phyloP scores from a whole-genome alignment of 2,888 invertebrate genomes.

The Chymomyza amoena region DNA sequence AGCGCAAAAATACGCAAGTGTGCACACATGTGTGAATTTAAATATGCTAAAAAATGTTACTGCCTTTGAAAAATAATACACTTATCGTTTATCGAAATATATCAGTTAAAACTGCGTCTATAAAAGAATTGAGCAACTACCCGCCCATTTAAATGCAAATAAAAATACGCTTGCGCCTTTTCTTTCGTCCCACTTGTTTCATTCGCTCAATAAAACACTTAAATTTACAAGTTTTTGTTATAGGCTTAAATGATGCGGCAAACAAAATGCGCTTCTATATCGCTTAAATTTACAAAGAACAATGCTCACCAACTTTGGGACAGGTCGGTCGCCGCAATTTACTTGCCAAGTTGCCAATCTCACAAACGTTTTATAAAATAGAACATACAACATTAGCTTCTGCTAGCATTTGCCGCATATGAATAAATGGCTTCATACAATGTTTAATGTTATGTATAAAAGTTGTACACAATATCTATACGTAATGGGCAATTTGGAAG shows the following conservation, averaged over 20 bases:
- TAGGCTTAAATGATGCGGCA: slow-evolving; percentile 26
- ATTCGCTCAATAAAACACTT: slow-evolving; percentile 65
- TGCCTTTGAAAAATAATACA: too few relatives aligned
- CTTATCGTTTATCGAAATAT: not conserved
- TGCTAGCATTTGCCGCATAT: not conserved
- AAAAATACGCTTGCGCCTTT: not conserved
- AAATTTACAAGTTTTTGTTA: slow-evolving; percentile 53
- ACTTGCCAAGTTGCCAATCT: too few relatives aligned
- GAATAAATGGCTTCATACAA: not conserved
- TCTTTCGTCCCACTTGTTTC: slow-evolving; percentile 48
- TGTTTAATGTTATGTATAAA: not conserved
- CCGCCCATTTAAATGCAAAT: too few relatives aligned
- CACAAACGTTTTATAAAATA: not conserved
- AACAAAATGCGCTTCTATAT: not conserved
- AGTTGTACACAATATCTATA: not conserved
- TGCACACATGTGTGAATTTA: not conserved
- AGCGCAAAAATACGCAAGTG: not conserved
- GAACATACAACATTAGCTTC: not conserved
- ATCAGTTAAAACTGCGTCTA: not conserved
- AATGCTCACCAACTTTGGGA: not conserved
- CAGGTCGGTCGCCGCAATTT: not conserved
- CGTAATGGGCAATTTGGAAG: not conserved
- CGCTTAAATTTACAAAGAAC: not conserved
- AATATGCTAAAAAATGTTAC: too few relatives aligned
- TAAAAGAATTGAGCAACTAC: too few relatives aligned